phyloP scores from a whole-genome alignment of 2,113 vertebrate genomes.

The Toxotes chatareus region DNA sequence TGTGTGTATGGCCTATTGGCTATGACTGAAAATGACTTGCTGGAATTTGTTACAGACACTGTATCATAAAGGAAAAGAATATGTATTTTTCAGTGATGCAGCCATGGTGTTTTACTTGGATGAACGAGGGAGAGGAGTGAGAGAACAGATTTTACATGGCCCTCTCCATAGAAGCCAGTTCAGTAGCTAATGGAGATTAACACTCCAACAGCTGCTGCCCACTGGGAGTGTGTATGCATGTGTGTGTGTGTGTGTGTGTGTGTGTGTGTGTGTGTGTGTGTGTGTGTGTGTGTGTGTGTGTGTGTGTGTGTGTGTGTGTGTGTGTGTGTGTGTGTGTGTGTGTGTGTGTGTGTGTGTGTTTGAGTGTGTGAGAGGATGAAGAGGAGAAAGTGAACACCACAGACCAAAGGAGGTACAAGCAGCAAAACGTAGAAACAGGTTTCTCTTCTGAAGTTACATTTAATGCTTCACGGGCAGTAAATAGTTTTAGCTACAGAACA shows the following conservation, averaged over 20 bases:
- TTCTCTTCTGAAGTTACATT: conserved; percentile 60
- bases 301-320: conserved; percentile 33
- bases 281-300: conserved; percentile 37
- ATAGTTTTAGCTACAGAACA: conserved; percentile 62
- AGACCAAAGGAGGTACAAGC: conserved; percentile 21
- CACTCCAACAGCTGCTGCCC: conserved; percentile 81
- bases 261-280: conserved; percentile 38
- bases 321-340: conserved; percentile 20
- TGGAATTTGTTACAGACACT: conserved; percentile 16
- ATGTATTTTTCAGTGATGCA: conserved; percentile 15
- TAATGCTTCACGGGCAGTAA: conserved; percentile 50
- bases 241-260: conserved; percentile 39
- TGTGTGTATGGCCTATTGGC: background rate
- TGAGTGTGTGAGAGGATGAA: conserved; percentile 40
- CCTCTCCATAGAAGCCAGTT: conserved; percentile 72
- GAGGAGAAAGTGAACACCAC: conserved; percentile 24
- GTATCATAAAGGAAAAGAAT: background rate
- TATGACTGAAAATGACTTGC: conserved; percentile 20
- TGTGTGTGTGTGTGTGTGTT: conserved; percentile 36
- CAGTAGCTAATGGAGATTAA: conserved; percentile 83
- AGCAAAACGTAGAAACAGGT: conserved; percentile 32
- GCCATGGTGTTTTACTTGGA: conserved; percentile 35
- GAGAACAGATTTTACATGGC: conserved; percentile 53
- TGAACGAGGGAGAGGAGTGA: conserved; percentile 50
- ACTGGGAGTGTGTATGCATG: conserved; percentile 60